Evolutionary conservation across 2,113 vertebrate species (phyloP).

Genomic region (Rafetus swinhoei): DNA sequence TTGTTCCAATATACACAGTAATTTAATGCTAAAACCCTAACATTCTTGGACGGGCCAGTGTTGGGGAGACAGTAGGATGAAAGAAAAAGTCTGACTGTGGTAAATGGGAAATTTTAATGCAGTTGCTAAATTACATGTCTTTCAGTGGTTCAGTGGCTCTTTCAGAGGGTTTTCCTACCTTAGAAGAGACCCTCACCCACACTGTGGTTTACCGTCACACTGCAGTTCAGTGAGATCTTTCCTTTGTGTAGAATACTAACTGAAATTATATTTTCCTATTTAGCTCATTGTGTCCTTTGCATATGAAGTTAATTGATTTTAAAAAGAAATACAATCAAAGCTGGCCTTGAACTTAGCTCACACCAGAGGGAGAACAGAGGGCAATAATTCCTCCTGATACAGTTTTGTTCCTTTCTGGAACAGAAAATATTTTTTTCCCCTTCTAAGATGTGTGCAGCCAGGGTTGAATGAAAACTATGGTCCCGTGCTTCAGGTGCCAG

Average conservation of each 20-base stretch:
- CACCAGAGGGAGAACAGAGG: neutral
- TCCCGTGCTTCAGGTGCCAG: neutral
- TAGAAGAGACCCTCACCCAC: neutral
- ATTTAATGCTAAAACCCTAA: constrained; percentile 38
- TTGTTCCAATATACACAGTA: neutral
- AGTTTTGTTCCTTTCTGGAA: neutral
- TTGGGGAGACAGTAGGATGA: neutral
- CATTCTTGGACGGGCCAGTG: neutral
- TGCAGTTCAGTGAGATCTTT: neutral
- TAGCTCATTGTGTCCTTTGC: neutral
- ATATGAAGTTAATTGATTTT: neutral
- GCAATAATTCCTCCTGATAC: neutral
- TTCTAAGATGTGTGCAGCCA: neutral
- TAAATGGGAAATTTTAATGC: neutral
- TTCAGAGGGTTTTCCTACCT: neutral
- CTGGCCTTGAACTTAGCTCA: neutral
- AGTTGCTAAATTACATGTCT: neutral
- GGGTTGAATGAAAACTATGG: neutral
- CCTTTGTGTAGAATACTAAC: neutral
- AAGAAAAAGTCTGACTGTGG: neutral
- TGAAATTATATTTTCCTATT: neutral
- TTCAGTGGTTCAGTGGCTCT: neutral
- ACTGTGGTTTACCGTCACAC: neutral
- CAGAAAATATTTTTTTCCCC: neutral
- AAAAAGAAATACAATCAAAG: neutral